Conservation (phyloP, 2,888 invertebrate species). For the Diabrotica balteata region DNA sequence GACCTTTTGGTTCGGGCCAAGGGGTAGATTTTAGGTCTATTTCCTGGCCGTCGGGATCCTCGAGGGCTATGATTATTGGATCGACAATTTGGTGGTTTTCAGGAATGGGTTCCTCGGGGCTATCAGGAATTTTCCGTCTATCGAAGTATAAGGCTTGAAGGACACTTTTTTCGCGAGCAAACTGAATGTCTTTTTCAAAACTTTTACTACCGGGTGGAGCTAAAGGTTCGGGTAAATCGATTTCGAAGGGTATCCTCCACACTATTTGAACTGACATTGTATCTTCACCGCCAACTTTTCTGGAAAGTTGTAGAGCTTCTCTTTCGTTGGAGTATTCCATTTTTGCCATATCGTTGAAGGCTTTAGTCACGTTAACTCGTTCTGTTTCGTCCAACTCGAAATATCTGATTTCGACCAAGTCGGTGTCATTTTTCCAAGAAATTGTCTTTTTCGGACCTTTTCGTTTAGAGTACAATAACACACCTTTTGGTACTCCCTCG, state of each 20-base stretch:
- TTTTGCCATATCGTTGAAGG: slow-evolving; percentile 89
- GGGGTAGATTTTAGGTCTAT: slow-evolving; percentile 79
- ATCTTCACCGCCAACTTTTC: slow-evolving; percentile 79
- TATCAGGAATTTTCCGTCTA: slow-evolving; percentile 84
- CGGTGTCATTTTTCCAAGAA: slow-evolving; percentile 80
- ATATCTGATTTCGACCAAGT: slow-evolving; percentile 82
- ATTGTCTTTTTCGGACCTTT: slow-evolving; percentile 79
- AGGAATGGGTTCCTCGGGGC: slow-evolving; percentile 84
- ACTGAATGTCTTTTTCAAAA: slow-evolving; percentile 86
- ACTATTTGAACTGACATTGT: slow-evolving; percentile 81
- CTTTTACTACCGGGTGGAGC: slow-evolving; percentile 79
- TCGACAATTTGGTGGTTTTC: slow-evolving; percentile 80
- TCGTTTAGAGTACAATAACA: slow-evolving; percentile 75
- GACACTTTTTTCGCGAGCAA: slow-evolving; percentile 84
- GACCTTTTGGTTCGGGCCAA: slow-evolving; percentile 86
- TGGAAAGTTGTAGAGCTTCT: slow-evolving; percentile 78
- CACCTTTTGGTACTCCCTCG: slow-evolving; percentile 75
- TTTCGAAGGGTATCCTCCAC: slow-evolving; percentile 76
- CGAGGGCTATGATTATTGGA: slow-evolving; percentile 84
- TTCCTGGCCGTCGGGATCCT: slow-evolving; percentile 86
- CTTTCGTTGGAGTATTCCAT: slow-evolving; percentile 88
- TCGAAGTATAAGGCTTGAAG: slow-evolving; percentile 84
- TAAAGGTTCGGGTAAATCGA: slow-evolving; percentile 74
- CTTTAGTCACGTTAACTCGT: slow-evolving; percentile 92
- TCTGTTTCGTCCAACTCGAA: slow-evolving; percentile 97